Evolutionary conservation across 2,113 vertebrate species (phyloP).

Genomic region (Craseonycteris thonglongyai): DNA sequence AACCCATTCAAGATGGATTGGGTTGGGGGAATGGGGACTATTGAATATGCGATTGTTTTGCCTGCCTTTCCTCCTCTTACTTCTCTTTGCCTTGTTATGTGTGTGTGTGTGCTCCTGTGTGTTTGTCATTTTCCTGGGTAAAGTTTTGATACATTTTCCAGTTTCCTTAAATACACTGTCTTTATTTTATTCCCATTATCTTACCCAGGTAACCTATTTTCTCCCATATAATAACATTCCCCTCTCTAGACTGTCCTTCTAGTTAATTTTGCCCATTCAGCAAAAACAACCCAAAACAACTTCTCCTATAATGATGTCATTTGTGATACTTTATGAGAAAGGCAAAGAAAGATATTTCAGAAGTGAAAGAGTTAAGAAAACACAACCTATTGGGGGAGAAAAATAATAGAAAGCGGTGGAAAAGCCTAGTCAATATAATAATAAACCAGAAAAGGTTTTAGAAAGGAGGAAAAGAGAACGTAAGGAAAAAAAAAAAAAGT

Average conservation of each 20-base stretch:
- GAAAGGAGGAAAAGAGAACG: not conserved
- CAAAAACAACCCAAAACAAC: not conserved
- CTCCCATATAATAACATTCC: not conserved
- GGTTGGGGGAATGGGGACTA: fast-evolving
- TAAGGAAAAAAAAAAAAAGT: not conserved
- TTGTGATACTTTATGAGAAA: not conserved
- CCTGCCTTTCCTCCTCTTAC: not conserved
- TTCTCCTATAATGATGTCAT: not conserved
- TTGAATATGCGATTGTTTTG: fast-evolving
- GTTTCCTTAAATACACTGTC: not conserved
- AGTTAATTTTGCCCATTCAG: not conserved
- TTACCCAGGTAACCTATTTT: not conserved
- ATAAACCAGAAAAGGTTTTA: not conserved
- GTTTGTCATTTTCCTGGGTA: not conserved
- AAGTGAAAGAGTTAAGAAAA: not conserved
- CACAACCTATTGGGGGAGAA: not conserved
- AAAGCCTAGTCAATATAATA: not conserved
- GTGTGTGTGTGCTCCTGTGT: no score
- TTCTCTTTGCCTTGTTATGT: not conserved
- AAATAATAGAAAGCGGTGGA: not conserved
- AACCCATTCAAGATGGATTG: not conserved
- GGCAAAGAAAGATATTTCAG: not conserved
- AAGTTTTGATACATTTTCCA: not conserved
- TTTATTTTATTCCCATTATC: not conserved
- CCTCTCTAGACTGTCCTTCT: not conserved